Percentiles rank a stretch among this genome's conserved stretches.
phyloP scores from a whole-genome alignment of 2,797 vertebrate species.

The Darevskia nairensis region DNA sequence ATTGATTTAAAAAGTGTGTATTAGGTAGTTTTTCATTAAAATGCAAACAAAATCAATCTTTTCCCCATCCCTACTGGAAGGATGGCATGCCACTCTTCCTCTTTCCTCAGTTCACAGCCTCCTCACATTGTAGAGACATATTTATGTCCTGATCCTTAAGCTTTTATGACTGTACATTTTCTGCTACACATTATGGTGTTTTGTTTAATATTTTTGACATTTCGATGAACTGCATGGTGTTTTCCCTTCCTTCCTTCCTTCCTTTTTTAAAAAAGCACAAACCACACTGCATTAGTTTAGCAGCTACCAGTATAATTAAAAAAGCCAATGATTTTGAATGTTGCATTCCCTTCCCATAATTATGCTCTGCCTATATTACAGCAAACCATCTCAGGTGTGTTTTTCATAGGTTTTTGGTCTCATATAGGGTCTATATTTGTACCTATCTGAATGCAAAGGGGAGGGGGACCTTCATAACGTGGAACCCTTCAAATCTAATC shows the following conservation, averaged over 20 bases:
- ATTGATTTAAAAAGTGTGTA: too few species aligned
- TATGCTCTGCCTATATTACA: background rate
- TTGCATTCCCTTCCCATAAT: background rate
- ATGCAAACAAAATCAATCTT: too few species aligned
- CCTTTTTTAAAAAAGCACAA: background rate
- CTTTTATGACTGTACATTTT: background rate
- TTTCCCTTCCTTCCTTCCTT: too few species aligned
- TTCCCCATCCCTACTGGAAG: too few species aligned
- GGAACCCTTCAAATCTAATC: background rate
- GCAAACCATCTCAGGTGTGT: background rate
- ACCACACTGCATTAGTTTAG: background rate
- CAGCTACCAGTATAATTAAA: background rate
- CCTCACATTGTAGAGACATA: background rate
- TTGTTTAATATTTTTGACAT: constrained; percentile 1
- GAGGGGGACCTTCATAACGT: background rate
- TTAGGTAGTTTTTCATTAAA: too few species aligned
- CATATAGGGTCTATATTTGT: background rate
- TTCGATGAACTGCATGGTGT: background rate
- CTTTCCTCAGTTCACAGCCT: background rate
- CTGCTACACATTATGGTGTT: background rate
- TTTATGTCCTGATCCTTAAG: background rate
- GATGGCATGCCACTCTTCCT: too few species aligned
- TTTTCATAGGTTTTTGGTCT: background rate
- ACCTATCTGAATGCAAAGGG: background rate
- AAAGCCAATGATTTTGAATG: background rate